These are phyloP conservation scores for Bombyx mori DNA, from an alignment of 1,140 invertebrate species.

Conservation along the genomic window ASM3026992v2 NC_085116.1:10459001-10459500, in stretches of 20 bases:
- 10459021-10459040: no score
- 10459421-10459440: constrained; percentile 6
- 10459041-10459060: no score
- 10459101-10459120: constrained; percentile 35
- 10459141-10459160: constrained; percentile 40
- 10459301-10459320: no score
- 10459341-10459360: no score
- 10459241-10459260: constrained; percentile 34
- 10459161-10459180: constrained; percentile 36
- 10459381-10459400: constrained; percentile 15
- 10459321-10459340: no score
- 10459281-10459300: no score
- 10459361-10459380: constrained; percentile 2
- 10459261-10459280: constrained; percentile 14
- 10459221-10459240: constrained; percentile 45
- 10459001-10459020: not conserved
- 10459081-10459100: constrained; percentile 13
- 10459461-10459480: constrained; percentile 14
- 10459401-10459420: constrained; percentile 23
- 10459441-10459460: constrained; percentile 21
- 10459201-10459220: constrained; percentile 45
- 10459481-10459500: constrained; percentile 23
- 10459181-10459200: constrained; percentile 55
- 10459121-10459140: constrained; percentile 35
- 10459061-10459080: not conserved